phyloP scores from a whole-genome alignment of 2,888 invertebrate species.

The Liposcelis brunnea region DNA sequence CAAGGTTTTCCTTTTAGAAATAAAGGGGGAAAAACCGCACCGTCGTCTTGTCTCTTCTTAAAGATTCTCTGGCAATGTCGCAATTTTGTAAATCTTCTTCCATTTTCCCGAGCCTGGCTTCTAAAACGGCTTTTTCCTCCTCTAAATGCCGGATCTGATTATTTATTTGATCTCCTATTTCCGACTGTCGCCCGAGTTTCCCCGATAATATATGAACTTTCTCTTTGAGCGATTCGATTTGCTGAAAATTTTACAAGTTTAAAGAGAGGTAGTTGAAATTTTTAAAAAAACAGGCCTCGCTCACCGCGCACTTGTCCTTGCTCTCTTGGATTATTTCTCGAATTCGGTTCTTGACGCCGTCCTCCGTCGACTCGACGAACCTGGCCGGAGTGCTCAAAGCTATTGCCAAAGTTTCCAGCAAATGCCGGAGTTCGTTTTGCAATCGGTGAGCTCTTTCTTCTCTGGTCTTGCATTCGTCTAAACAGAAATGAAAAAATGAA shows the following conservation, averaged over 20 bases:
- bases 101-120: conserved; percentile 56
- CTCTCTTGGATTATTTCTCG: conserved; percentile 59
- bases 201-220: conserved; percentile 55
- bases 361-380: conserved; percentile 62
- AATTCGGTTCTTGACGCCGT: conserved; percentile 59
- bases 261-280: conserved; percentile 1
- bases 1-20: background rate
- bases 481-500: conserved; percentile 15
- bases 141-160: conserved; percentile 49
- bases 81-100: conserved; percentile 60
- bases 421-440: conserved; percentile 48
- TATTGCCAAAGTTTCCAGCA: conserved; percentile 52
- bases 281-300: conserved; percentile 16
- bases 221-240: conserved; percentile 57
- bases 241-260: conserved; percentile 39
- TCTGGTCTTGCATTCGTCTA: conserved; percentile 49
- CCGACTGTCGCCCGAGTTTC: conserved; percentile 49
- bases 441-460: conserved; percentile 50
- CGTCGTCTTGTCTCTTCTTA: conserved; percentile 59
- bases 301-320: conserved; percentile 57
- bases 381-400: conserved; percentile 50
- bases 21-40: conserved; percentile 32
- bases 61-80: conserved; percentile 51
- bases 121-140: conserved; percentile 55
- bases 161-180: conserved; percentile 44